phyloP scores from a whole-genome alignment of 2,888 invertebrate genomes.

The Auanema freiburgensis region DNA sequence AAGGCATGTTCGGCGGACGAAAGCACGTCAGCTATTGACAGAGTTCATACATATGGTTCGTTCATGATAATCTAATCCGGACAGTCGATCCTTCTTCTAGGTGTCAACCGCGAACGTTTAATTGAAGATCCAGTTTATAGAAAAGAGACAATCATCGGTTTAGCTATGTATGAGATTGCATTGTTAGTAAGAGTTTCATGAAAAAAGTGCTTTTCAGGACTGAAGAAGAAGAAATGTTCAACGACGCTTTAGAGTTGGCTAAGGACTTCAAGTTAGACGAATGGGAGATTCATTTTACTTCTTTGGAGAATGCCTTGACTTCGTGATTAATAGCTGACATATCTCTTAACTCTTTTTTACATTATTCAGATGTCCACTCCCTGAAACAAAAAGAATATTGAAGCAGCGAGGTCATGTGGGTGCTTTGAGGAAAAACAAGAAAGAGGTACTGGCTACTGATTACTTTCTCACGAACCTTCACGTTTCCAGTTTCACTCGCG shows the following conservation, averaged over 20 bases:
- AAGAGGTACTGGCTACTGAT: slow-evolving; percentile 7
- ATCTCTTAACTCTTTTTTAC: neutral
- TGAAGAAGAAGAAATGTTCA: slow-evolving; percentile 34
- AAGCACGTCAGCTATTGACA: slow-evolving; percentile 16
- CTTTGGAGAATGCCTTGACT: slow-evolving; percentile 44
- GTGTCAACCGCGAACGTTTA: slow-evolving; percentile 45
- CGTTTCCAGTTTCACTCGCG: slow-evolving; percentile 27
- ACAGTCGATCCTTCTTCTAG: slow-evolving; percentile 22
- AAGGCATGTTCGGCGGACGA: neutral
- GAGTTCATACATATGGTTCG: slow-evolving; percentile 16
- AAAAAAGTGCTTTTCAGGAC: slow-evolving; percentile 25
- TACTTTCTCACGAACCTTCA: neutral
- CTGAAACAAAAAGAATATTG: slow-evolving; percentile 30
- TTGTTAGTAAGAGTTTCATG: slow-evolving; percentile 7
- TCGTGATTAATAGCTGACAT: slow-evolving; percentile 13
- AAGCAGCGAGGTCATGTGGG: slow-evolving; percentile 32
- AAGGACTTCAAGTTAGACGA: slow-evolving; percentile 35
- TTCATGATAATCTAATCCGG: neutral
- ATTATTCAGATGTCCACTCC: slow-evolving; percentile 21
- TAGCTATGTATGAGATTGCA: slow-evolving; percentile 39
- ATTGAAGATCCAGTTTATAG: slow-evolving; percentile 44
- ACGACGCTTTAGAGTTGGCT: slow-evolving; percentile 44
- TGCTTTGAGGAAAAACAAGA: slow-evolving; percentile 23
- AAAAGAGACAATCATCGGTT: slow-evolving; percentile 43
- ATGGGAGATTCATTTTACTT: slow-evolving; percentile 43